phyloP scores from a whole-genome alignment of 1,140 invertebrate species.

The Contarinia nasturtii region DNA sequence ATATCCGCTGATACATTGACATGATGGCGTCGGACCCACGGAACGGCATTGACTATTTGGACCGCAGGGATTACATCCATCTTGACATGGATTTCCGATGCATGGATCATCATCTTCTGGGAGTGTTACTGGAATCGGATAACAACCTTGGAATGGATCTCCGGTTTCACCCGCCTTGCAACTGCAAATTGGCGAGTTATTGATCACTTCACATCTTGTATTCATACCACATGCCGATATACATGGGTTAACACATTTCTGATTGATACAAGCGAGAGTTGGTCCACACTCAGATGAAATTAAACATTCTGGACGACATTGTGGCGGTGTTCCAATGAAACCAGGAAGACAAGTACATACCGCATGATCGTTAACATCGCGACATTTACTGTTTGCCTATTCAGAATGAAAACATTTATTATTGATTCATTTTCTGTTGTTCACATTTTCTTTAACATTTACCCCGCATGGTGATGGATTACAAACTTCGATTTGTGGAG shows the following conservation, averaged over 20 bases:
- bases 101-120: slow-evolving; percentile 44
- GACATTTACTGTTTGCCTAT: slow-evolving; percentile 46
- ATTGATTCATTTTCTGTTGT: too few relatives aligned
- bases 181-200: slow-evolving; percentile 67
- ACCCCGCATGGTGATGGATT: slow-evolving; percentile 41
- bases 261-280: slow-evolving; percentile 47
- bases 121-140: slow-evolving; percentile 20
- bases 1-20: slow-evolving; percentile 52
- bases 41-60: slow-evolving; percentile 47
- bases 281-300: slow-evolving; percentile 34
- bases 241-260: slow-evolving; percentile 47
- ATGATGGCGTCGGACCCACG: slow-evolving; percentile 41
- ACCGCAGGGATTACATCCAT: slow-evolving; percentile 37
- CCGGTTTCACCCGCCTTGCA: slow-evolving; percentile 60
- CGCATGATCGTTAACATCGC: slow-evolving; percentile 42
- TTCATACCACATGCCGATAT: slow-evolving; percentile 40
- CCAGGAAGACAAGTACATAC: slow-evolving; percentile 38
- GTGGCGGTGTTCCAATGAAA: slow-evolving; percentile 32
- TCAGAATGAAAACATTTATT: too few relatives aligned
- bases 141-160: slow-evolving; percentile 52
- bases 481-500: slow-evolving; percentile 53
- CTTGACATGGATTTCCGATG: slow-evolving; percentile 32
- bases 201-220: slow-evolving; percentile 59
- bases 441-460: slow-evolving; percentile 6
- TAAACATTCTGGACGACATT: slow-evolving; percentile 30